These are phyloP conservation scores for Pterocles gutturalis DNA, from an alignment of 2,113 vertebrate genomes.

Conservation along the genomic window DNA sequence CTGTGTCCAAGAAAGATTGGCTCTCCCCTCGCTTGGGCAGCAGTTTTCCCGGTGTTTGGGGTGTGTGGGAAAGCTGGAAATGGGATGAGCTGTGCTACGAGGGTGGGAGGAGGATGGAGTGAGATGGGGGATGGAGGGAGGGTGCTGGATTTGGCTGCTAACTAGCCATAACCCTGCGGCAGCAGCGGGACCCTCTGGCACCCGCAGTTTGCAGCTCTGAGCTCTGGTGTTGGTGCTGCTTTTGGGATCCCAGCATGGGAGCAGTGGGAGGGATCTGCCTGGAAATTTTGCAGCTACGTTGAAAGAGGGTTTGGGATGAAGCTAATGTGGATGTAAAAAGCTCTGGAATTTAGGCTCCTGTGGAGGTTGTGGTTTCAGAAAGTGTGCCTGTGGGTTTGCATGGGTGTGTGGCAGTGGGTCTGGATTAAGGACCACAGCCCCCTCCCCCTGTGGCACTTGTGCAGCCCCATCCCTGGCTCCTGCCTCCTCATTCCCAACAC, in stretches of 20 bases:
- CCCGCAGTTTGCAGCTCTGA: fast-evolving
- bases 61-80: not conserved
- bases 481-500: not conserved
- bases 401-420: not conserved
- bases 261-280: not conserved
- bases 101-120: not conserved
- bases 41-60: not conserved
- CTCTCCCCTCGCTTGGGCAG: not conserved
- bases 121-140: not conserved
- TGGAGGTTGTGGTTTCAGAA: not conserved
- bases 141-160: not conserved
- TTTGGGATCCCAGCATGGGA: not conserved
- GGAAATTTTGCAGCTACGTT: not conserved
- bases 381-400: not conserved
- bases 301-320: not conserved
- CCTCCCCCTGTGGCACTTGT: fast-evolving
- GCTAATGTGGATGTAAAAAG: not conserved
- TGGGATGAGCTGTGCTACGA: not conserved
- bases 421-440: not conserved
- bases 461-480: not conserved
- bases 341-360: fast-evolving
- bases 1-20: not conserved
- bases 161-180: not conserved
- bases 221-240: not conserved
- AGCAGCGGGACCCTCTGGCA: not conserved